These are phyloP conservation scores for Drosophila kambysellisi DNA, from an alignment of 2,888 invertebrate genomes.

Conservation along the genomic window DNA sequence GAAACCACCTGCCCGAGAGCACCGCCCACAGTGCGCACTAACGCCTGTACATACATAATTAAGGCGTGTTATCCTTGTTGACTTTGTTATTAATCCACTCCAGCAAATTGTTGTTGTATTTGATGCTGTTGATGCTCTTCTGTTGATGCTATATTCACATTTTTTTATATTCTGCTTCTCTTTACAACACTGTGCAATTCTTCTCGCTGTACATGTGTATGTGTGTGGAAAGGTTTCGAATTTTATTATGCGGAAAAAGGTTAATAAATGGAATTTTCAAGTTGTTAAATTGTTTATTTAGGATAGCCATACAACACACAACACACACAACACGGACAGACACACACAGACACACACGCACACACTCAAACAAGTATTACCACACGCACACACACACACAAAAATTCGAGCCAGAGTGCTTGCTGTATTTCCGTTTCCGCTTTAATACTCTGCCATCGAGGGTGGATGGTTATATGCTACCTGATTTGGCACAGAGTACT, in stretches of 20 bases:
- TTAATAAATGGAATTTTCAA: slow-evolving; percentile 75
- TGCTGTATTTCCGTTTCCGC: slow-evolving; percentile 55
- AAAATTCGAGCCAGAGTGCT: slow-evolving; percentile 14
- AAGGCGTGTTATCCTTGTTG: slow-evolving; percentile 75
- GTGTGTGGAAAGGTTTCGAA: slow-evolving; percentile 55
- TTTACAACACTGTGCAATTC: slow-evolving; percentile 31
- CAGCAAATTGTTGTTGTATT: slow-evolving; percentile 56
- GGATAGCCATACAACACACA: slow-evolving; percentile 45
- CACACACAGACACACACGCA: slow-evolving; percentile 16
- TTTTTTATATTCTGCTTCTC: slow-evolving; percentile 26
- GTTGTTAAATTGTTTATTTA: slow-evolving; percentile 77
- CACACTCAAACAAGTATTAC: slow-evolving; percentile 12
- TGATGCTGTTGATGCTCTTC: slow-evolving; percentile 25
- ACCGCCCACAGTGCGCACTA: slow-evolving; percentile 52
- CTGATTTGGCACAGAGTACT: not conserved
- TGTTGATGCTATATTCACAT: slow-evolving; percentile 23
- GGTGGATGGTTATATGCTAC: not conserved
- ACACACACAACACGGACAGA: too few relatives aligned
- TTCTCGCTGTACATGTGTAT: slow-evolving; percentile 12
- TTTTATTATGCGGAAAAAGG: slow-evolving; percentile 75
- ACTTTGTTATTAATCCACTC: slow-evolving; percentile 74
- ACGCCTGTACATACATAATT: slow-evolving; percentile 73
- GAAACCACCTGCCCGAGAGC: slow-evolving; percentile 30
- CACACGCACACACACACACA: slow-evolving; percentile 11
- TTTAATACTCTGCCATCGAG: slow-evolving; percentile 7